Base-by-base conservation (phyloP, 2,113 vertebrate genomes). In the Serinus canaria region DNA sequence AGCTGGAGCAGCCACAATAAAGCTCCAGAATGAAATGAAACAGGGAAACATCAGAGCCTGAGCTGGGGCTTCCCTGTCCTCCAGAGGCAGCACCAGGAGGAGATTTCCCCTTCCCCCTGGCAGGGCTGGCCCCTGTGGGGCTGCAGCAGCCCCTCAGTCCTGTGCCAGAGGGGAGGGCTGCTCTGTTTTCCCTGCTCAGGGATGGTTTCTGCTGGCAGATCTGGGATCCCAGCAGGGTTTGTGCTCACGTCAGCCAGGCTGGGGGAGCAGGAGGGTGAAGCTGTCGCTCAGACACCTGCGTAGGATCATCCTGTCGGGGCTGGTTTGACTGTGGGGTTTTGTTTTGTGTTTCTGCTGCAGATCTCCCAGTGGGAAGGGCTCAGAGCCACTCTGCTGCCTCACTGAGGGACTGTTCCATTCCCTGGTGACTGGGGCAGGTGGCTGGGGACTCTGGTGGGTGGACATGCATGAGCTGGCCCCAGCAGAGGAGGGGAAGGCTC, bases 301-400 rank as follows among this genome's bases (percentile, higher is more conserved):
- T 84, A 10, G 93, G 93, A 91, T 95, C 18, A 2, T 53, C 87
- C 84, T 87, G 89, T 79, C 89, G 69, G 74, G 63, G 93, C 84
- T 89, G 87, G 37, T 72, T 79, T 46, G 56, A 28, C 25, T 5
- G 33, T 0, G 0, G 58, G 62, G 53, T 62, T 81, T 47, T 92
- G 62, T 67, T 25, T 58, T 69, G 69, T 60, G 5, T 31, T 86
- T 46, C 47, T 53, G 60, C 74, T 68, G 69, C 63, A 62, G 5
- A 47, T 15, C 43, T 90, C 72, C 43, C 14, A 0, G 6, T 3
- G 37, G 69, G 55, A 22, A 39, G 28, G 27, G 30, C 15, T 81
- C n/a, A 44, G 33, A 75, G 31, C 20, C 20, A 0, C 46, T 24
- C 62, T 20, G 6, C 53, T 3, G 2, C 11, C 14, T 27, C 70